Evolutionary conservation across 2,113 vertebrate species (phyloP), one percentile per base, ranked within the genome.

Genomic region (Mugil cephalus): DNA sequence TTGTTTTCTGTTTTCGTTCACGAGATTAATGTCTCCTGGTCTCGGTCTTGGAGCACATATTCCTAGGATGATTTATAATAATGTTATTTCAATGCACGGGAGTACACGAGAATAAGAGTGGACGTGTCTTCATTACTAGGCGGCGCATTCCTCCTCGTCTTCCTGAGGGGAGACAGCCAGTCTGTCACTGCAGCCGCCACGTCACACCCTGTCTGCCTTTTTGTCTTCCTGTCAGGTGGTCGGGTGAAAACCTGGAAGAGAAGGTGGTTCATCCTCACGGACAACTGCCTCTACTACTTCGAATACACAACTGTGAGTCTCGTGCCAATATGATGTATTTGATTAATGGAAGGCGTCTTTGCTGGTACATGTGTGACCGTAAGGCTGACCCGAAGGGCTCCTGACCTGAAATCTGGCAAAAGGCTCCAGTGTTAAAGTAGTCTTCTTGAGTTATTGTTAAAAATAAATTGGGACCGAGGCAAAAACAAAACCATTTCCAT

Each of bases 231-330:
- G 67, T 65, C 77, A 93, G 93, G 92, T 7, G 93, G 93, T 17
- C 87, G 97, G 67, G 96, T 98, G 77, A 98, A 98, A 93, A 98
- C 97, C 1, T 98, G 97, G 97, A 97, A 97, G 80, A 88, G 97
- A 0, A 93, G 97, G 78, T 98, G 97, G 97, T 98, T 98, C 92
- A 98, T 98, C 71, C 93, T 98, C 83, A 98, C 97, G 0, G 97
- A 98, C 92, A 98, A 97, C 94, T 98, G 97, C 93, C 95, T 98
- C 7, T 98, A 98, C 92, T 98, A 98, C 94, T 98, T 98, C 5
- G 97, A 98, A 73, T 98, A 97, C 89, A 98, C 97, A 39, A 98
- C 97, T 35, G 97, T 98, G 86, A 96, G 97, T 96, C 91, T 0
- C 14, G 3, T 4, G 18, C n/a, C 6, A 24, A 70, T 45, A 65